These are phyloP conservation scores for Hypercompe scribonia DNA, from an alignment of 2,888 invertebrate genomes.

Conservation along the genomic window DNA sequence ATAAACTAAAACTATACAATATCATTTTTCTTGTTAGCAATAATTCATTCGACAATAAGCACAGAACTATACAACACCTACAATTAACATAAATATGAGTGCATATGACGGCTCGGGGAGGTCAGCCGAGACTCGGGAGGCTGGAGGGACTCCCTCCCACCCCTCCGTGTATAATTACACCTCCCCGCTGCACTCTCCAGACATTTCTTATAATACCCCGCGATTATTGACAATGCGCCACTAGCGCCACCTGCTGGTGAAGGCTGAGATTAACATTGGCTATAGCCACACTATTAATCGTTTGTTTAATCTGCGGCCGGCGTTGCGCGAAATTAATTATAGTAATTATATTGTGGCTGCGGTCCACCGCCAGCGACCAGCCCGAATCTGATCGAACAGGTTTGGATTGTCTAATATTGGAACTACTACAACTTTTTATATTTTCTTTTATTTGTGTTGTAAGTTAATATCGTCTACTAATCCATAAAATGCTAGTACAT, in stretches of 20 bases:
- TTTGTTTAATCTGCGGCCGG: conserved; percentile 72
- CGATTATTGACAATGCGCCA: conserved; percentile 73
- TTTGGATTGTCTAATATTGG: conserved; percentile 13
- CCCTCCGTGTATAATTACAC: conserved; percentile 60
- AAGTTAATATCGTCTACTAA: conserved; percentile 3
- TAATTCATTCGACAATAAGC: conserved; percentile 10
- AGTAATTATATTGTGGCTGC: conserved; percentile 51
- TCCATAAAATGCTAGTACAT: conserved; percentile 17
- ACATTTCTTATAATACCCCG: conserved; percentile 63
- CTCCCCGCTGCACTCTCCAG: conserved; percentile 49
- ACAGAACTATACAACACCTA: conserved; percentile 27
- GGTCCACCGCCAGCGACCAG: background rate
- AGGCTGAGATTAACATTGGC: conserved; percentile 80
- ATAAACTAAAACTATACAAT: background rate
- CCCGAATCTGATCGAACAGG: conserved; percentile 1
- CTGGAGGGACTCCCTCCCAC: conserved; percentile 5
- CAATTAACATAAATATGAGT: conserved; percentile 69
- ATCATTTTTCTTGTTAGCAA: background rate
- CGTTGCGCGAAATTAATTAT: conserved; percentile 77
- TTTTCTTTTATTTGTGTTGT: conserved; percentile 11
- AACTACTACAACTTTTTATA: conserved; percentile 4
- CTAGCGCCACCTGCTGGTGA: conserved; percentile 76
- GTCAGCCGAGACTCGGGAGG: conserved; percentile 30
- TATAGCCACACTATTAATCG: conserved; percentile 75
- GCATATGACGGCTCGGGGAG: conserved; percentile 64